These are phyloP conservation scores for Agrilus cyanescens DNA, from an alignment of 2,888 invertebrate species.

Conservation along the genomic window DNA sequence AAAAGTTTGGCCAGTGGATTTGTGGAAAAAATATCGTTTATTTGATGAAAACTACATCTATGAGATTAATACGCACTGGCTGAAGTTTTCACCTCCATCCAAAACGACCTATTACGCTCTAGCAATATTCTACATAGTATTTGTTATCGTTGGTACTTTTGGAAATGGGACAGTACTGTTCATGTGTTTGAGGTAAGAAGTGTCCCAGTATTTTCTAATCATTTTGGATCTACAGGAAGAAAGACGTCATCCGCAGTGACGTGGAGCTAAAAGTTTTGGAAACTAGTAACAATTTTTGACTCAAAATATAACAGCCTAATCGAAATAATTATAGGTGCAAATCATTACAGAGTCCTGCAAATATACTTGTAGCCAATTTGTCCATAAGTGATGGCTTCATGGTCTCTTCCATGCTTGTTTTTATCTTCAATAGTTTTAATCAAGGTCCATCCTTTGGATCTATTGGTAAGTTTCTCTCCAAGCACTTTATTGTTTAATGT, in stretches of 20 bases:
- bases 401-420: conserved; percentile 59
- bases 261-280: no score
- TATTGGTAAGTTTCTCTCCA: conserved; percentile 41
- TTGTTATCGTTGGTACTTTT: conserved; percentile 52
- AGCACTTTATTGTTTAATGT: not conserved
- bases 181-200: conserved; percentile 58
- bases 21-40: conserved; percentile 43
- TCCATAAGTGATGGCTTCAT: conserved; percentile 65
- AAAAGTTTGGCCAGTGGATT: conserved; percentile 29
- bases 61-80: conserved; percentile 60
- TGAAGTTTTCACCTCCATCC: conserved; percentile 53
- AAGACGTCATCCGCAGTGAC: no score
- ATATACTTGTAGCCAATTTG: conserved; percentile 61
- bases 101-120: conserved; percentile 45
- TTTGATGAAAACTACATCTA: conserved; percentile 46
- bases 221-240: not conserved
- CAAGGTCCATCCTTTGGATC: conserved; percentile 62
- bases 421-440: conserved; percentile 61
- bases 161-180: conserved; percentile 62
- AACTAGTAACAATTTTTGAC: no score
- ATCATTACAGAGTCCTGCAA: conserved; percentile 59
- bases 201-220: not conserved
- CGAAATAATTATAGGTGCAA: conserved; percentile 59
- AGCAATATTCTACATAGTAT: conserved; percentile 49
- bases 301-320: no score